phyloP scores from a whole-genome alignment of 2,888 invertebrate species.

The Helicoverpa assulta region DNA sequence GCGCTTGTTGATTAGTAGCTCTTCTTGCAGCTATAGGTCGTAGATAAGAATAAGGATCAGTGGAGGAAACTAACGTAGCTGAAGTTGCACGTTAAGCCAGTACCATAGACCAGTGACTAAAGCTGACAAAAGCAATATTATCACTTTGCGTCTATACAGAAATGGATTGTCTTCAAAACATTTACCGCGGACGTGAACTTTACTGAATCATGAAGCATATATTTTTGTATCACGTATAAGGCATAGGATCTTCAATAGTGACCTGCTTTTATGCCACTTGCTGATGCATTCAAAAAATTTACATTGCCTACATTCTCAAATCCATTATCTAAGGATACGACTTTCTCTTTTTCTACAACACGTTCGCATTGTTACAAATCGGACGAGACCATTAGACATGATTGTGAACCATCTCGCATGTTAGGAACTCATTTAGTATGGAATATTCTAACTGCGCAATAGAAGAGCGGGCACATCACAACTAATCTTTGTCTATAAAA shows the following conservation, averaged over 20 bases:
- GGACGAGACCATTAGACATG: background rate
- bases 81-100: background rate
- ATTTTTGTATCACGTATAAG: no score
- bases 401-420: slow-evolving; percentile 1
- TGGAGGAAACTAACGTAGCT: background rate
- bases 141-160: no score
- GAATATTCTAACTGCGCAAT: background rate
- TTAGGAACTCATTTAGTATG: slow-evolving; percentile 1
- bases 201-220: no score
- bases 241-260: background rate
- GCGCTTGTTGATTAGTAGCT: background rate
- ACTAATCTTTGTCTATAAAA: background rate
- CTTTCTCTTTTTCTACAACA: background rate
- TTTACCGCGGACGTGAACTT: no score
- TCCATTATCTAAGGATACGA: background rate
- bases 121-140: background rate
- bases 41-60: background rate
- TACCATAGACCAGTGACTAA: background rate
- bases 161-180: no score
- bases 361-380: background rate
- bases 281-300: background rate
- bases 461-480: background rate
- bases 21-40: background rate
- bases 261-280: background rate
- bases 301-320: background rate